Evolutionary conservation across 53 echinoderm and acorn worm genomes (phyloP), one percentile per base, ranked within the genome.

Genomic region (Luidia sarsii): DNA sequence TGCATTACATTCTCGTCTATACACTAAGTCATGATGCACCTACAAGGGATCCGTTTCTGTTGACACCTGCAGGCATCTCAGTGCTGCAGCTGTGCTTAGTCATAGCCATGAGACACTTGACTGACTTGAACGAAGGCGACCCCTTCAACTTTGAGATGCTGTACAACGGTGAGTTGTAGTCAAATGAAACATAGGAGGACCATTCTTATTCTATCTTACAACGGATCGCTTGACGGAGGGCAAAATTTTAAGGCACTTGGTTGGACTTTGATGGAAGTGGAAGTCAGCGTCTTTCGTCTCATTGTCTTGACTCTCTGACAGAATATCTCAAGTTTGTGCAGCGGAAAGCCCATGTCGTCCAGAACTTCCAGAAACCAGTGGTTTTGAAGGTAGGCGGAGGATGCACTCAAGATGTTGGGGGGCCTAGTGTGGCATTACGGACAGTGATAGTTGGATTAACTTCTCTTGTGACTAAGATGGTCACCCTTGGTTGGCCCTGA

Each of bases 71-170:
- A 95, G 95, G 95, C 24, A 83, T 95, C 48, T 90, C 95, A 7
- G 75, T 95, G 2, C 79, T 95, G 1, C 90, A 95, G 83, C 88
- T 95, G 53, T 92, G 87, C 57, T 68, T 95, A 20, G 88, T 95
- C 50, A 95, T 95, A 68, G 95, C 92, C 24, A 95, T 92, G 95
- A 87, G 85, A 57, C 95, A 95, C 52, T 65, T 95, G 43, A 90
- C 85, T 29, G 92, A 95, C n/a, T 50, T 90, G 39, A 84, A 92
- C 64, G 95, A 95, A 4, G 95, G 92, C 7, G 92, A 92, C 50
- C 87, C 87, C 27, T 83, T 95, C 88, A 95, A 95, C 82, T 95
- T 95, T 90, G 95, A 95, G 84, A 95, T 95, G 95, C 88, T 95
- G 16, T 92, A 80, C 50, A 95, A 95, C 68, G 95, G 95, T 95